Evolutionary conservation across 2,888 invertebrate species (phyloP).

Genomic region (Cynaeus angustus): DNA sequence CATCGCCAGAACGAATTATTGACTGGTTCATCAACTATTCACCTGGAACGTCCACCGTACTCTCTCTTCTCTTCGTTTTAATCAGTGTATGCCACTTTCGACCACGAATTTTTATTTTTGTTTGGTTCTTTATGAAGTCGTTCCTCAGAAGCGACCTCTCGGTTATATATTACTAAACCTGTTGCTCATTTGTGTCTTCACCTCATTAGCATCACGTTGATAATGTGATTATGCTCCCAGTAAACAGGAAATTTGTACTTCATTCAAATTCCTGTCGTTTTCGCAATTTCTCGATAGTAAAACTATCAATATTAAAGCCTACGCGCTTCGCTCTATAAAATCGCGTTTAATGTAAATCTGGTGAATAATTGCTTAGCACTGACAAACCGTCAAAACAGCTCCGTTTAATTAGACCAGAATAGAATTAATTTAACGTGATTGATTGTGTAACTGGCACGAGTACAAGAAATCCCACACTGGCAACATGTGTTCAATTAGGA

Average conservation of each 20-base stretch:
- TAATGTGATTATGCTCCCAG: neutral
- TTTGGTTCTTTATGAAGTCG: conserved; percentile 2
- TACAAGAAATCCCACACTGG: conserved; percentile 25
- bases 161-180: neutral
- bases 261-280: conserved; percentile 9
- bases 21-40: neutral
- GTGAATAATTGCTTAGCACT: neutral
- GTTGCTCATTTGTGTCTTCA: conserved; percentile 15
- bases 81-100: conserved; percentile 2
- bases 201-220: neutral
- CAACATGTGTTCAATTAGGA: conserved; percentile 39
- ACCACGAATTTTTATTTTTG: conserved; percentile 5
- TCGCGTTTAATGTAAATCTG: neutral
- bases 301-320: no score
- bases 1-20: conserved; percentile 1
- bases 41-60: neutral
- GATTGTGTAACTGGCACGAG: conserved; percentile 30
- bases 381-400: neutral
- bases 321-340: neutral
- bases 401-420: neutral
- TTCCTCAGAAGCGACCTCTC: conserved; percentile 5
- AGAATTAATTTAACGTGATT: conserved; percentile 34
- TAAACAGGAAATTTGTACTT: conserved; percentile 15
- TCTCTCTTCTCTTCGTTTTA: neutral
- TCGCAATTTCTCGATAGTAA: conserved; percentile 1